Base-by-base conservation (phyloP, 2,888 invertebrate species). In the Clivina fossor region DNA sequence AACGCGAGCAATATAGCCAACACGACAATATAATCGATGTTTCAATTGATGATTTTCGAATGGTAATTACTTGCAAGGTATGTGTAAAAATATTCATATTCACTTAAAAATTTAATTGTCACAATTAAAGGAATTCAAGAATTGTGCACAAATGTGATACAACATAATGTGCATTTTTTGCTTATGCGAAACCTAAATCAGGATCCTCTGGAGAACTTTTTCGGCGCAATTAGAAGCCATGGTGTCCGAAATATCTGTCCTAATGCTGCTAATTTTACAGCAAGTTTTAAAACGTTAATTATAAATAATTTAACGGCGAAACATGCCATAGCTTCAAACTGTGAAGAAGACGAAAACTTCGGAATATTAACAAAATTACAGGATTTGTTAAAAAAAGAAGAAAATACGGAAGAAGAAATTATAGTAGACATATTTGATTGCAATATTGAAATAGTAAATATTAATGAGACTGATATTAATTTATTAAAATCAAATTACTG, bases 141-240 rank as follows among this genome's bases (percentile, higher is more conserved):
- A n/a, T n/a, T n/a, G n/a, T n/a, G n/a, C n/a, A n/a, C n/a, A n/a
- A n/a, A n/a, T n/a, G n/a, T n/a, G n/a, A n/a, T n/a, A n/a, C n/a
- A n/a, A n/a, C n/a, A n/a, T n/a, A n/a, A n/a, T n/a, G n/a, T n/a
- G n/a, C n/a, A n/a, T n/a, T 40, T 19, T 19, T 19, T 40, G 18
- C 20, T 3, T 19, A 8, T 20, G 2, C 8, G 24, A 11, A 41
- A 41, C 8, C 13, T 41, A 4, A 41, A 41, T 22, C 41, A 41
- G 13, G 41, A 41, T 41, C 13, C 41, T 2, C 24, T 24, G 11
- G 24, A 41, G 13, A 41, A 41, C 13, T 41, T 19, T 41, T 41
- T 41, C 13, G 41, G 41, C 3, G n/a, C 24, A 7, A 24, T 41
- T 4, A 4, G 41, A 11, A 41, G 41, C 13, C 41, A 41, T 4